Evolutionary conservation across 1,140 invertebrate genomes (phyloP).

Genomic region (Neoseiulus cucumeris): DNA sequence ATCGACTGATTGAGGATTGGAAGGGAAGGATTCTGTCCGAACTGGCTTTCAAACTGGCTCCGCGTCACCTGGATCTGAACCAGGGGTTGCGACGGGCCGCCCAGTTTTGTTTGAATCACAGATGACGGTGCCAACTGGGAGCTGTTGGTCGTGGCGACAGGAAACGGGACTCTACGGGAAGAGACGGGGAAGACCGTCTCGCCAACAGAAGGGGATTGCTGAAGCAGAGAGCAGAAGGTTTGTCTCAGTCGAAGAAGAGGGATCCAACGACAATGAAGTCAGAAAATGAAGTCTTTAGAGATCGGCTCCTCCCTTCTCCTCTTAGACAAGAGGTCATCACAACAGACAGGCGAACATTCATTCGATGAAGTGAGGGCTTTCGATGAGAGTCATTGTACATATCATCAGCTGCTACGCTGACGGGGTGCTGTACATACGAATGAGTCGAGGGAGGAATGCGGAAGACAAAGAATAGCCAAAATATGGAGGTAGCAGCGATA

Average conservation of each 20-base stretch:
- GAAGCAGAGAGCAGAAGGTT: constrained; percentile 12
- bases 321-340: constrained; percentile 32
- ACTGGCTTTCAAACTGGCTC: too few relatives aligned
- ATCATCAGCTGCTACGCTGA: too few relatives aligned
- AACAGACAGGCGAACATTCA: constrained; percentile 28
- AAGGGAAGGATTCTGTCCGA: too few relatives aligned
- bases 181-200: constrained; percentile 14
- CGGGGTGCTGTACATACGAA: too few relatives aligned
- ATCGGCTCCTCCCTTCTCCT: constrained; percentile 49
- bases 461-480: too few relatives aligned
- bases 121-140: constrained; percentile 13
- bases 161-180: constrained; percentile 11
- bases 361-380: constrained; percentile 13
- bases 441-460: too few relatives aligned
- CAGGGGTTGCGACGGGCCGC: constrained; percentile 18
- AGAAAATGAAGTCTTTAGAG: too few relatives aligned
- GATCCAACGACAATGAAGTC: too few relatives aligned
- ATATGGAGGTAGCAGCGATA: too few relatives aligned
- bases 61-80: constrained; percentile 16
- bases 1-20: too few relatives aligned
- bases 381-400: too few relatives aligned
- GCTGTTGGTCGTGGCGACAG: constrained; percentile 8
- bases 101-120: constrained; percentile 16
- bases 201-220: constrained; percentile 14
- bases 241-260: constrained; percentile 35